Conservation (phyloP, 2,113 vertebrate species). For the Hiodon alosoides region DNA sequence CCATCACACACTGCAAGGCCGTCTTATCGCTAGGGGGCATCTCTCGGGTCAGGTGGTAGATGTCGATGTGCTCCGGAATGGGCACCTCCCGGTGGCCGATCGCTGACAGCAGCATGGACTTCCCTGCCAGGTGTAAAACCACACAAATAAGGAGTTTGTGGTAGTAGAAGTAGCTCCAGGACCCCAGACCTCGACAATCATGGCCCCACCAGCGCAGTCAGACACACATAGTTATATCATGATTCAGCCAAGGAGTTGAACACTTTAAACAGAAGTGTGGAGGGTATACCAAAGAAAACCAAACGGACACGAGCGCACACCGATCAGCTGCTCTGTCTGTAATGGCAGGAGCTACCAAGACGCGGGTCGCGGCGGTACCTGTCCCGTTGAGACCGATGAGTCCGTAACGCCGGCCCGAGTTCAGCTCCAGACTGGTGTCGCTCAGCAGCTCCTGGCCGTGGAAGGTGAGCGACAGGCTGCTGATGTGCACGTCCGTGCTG, state of each 20-base stretch:
- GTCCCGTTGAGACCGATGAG: constrained; percentile 97
- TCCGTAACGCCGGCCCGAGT: constrained; percentile 89
- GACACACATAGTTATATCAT: too few species aligned
- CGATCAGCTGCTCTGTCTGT: too few species aligned
- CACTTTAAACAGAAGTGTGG: too few species aligned
- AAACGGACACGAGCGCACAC: too few species aligned
- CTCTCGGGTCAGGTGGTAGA: constrained; percentile 94
- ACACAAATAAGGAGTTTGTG: neutral
- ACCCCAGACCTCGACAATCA: too few species aligned
- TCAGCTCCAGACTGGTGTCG: constrained; percentile 90
- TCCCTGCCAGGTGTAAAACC: constrained; percentile 62
- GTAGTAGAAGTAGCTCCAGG: neutral
- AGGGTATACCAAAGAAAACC: too few species aligned
- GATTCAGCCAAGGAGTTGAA: too few species aligned
- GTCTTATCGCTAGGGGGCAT: constrained; percentile 96
- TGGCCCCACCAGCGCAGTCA: too few species aligned
- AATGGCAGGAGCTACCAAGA: too few species aligned
- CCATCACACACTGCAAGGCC: constrained; percentile 90
- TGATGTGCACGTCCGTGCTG: constrained; percentile 94
- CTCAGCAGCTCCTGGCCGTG: constrained; percentile 90
- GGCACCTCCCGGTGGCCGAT: constrained; percentile 88
- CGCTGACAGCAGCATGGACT: constrained; percentile 94
- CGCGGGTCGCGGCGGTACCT: constrained; percentile 69
- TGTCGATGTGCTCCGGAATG: constrained; percentile 96
- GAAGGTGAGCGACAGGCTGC: constrained; percentile 91